Evolutionary conservation across 1,140 invertebrate species (phyloP).

Genomic region (Aphelinus atriplicis): DNA sequence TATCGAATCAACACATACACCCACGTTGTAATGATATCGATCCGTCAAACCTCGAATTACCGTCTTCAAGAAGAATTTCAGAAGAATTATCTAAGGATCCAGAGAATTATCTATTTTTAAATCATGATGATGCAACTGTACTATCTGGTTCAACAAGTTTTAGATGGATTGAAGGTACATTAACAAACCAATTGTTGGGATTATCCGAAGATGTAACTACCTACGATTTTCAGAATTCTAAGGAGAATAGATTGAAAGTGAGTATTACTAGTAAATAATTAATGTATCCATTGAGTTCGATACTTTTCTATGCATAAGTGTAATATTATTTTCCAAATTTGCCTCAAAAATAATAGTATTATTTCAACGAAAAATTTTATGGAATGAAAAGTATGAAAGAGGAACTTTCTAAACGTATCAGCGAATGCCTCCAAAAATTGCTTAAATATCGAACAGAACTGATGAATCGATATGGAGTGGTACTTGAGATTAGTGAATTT

Average conservation of each 20-base stretch:
- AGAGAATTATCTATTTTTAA: neutral
- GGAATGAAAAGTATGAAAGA: slow-evolving; percentile 53
- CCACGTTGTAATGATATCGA: neutral
- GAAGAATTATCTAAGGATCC: neutral
- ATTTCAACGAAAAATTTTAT: slow-evolving; percentile 66
- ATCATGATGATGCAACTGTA: slow-evolving; percentile 31
- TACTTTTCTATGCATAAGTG: too few relatives aligned
- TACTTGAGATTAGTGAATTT: slow-evolving; percentile 28
- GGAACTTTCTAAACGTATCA: slow-evolving; percentile 45
- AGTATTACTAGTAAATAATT: neutral
- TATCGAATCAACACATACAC: slow-evolving; percentile 4
- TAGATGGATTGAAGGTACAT: slow-evolving; percentile 55
- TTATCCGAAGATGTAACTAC: neutral
- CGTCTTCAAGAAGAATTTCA: neutral
- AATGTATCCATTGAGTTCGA: too few relatives aligned
- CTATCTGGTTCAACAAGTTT: slow-evolving; percentile 54
- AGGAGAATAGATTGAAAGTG: slow-evolving; percentile 47
- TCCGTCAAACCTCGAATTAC: neutral
- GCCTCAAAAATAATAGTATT: neutral
- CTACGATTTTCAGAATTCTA: neutral
- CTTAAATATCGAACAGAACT: slow-evolving; percentile 48
- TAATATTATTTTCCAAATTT: neutral
- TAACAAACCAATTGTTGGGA: slow-evolving; percentile 36
- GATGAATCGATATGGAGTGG: slow-evolving; percentile 45
- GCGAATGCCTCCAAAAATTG: slow-evolving; percentile 45